Evolutionary conservation across 2,113 vertebrate species (phyloP), one percentile per base, ranked within the genome.

Genomic region (Atherinomorus stipes): DNA sequence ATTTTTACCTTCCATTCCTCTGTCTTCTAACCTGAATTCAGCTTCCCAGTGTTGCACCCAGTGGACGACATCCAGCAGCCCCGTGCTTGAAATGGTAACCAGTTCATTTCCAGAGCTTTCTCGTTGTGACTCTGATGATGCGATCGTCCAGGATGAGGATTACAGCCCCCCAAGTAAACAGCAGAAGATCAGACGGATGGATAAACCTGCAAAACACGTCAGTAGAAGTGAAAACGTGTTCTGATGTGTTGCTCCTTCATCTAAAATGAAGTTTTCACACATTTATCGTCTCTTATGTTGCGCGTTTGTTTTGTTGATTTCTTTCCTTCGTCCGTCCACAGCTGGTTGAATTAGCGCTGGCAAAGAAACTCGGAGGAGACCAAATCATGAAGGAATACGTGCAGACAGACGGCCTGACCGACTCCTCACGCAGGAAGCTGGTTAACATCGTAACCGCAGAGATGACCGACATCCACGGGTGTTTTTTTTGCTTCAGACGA

Each of bases 391-490:
- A 37, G 22, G 59, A 61, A 25, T 60, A 42, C 5, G 9, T 9
- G 2, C 21, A 22, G 16, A 42, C 37, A 23, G 16, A 42, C 16
- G 25, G 22, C n/a, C 40, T 61, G n/a, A 61, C 40, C 2, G 59
- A 61, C 23, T 18, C 5, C 22, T 45, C 59, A 44, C 13, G 59
- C 1, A 40, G 59, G 19, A 21, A 61, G 40, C 5, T 61, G 13
- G 28, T 61, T 44, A 61, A 61, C 38, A 61, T 44, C 5, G 22
- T 61, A 11, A 23, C 23, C 11, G 59, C 38, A 22, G 23, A 61
- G 16, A 61, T 61, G 40, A 45, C 13, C 25, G 59, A 45, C 19
- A 61, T 13, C 19, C 40, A 61, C 25, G 59, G 59, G 59, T 61
- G 37, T n/a, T n/a, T n/a, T n/a, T n/a, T 51, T 12, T 22, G 9